These are phyloP conservation scores for Brenthis hecate DNA, from an alignment of 2,888 invertebrate genomes.

Conservation along the genomic window DNA sequence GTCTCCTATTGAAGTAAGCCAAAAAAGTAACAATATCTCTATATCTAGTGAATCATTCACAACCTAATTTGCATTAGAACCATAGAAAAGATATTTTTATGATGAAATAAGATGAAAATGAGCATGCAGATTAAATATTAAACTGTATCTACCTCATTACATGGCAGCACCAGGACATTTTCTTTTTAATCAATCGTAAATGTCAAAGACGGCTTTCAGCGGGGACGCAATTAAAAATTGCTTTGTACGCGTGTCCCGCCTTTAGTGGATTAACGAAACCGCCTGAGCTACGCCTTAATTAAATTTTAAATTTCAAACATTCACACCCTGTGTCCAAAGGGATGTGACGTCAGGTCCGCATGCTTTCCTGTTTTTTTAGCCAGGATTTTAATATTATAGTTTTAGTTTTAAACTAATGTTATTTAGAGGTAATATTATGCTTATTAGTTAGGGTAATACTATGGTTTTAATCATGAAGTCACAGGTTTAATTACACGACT, in stretches of 20 bases:
- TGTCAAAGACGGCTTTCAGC: conserved; percentile 65
- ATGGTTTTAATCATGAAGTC: too few species aligned
- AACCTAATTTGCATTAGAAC: too few species aligned
- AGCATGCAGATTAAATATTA: not conserved
- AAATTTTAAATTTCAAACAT: conserved; percentile 72
- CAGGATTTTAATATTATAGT: not conserved
- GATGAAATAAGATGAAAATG: too few species aligned
- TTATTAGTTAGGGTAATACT: too few species aligned
- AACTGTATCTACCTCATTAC: conserved; percentile 20
- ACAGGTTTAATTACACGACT: too few species aligned
- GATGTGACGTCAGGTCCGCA: conserved; percentile 44
- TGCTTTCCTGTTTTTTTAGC: not conserved
- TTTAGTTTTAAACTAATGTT: not conserved
- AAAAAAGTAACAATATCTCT: too few species aligned
- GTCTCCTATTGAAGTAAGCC: too few species aligned
- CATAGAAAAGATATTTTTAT: too few species aligned
- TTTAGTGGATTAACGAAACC: conserved; percentile 69
- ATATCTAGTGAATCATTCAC: too few species aligned
- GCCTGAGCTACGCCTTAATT: conserved; percentile 59
- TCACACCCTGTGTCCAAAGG: conserved; percentile 50
- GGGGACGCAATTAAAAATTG: conserved; percentile 73
- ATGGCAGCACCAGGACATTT: conserved; percentile 12
- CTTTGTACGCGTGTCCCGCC: conserved; percentile 61
- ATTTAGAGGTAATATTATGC: not conserved
- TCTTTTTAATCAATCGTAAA: conserved; percentile 48